These are phyloP conservation scores for Campopleginae sp. DNA, from an alignment of 2,888 invertebrate species.

Conservation along the genomic window DNA sequence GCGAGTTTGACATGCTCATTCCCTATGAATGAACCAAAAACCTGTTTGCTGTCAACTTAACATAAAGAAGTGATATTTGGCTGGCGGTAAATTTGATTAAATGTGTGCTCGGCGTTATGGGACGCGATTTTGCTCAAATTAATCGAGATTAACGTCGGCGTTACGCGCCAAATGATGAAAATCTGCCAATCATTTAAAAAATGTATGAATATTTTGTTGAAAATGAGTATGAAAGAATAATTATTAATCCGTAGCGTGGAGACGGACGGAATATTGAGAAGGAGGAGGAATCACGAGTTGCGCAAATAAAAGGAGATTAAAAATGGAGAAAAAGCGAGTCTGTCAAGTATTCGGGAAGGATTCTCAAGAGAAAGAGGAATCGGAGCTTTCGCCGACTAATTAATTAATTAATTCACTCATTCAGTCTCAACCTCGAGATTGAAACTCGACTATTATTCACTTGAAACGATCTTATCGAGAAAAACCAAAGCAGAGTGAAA, in stretches of 20 bases:
- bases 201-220: not conserved
- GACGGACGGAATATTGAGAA: slow-evolving; percentile 2
- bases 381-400: slow-evolving; percentile 37
- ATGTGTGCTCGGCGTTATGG: too few relatives aligned
- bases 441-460: slow-evolving; percentile 42
- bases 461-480: slow-evolving; percentile 50
- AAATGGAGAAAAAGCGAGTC: slow-evolving; percentile 19
- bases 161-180: not conserved
- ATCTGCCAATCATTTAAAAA: not conserved
- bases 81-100: too few relatives aligned
- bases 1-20: not conserved
- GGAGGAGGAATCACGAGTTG: not conserved
- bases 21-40: not conserved
- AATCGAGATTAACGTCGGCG: too few relatives aligned
- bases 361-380: slow-evolving; percentile 28
- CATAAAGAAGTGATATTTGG: too few relatives aligned
- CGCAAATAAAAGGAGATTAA: slow-evolving; percentile 16
- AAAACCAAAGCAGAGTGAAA: slow-evolving; percentile 19
- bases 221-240: not conserved
- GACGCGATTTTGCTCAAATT: too few relatives aligned
- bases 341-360: slow-evolving; percentile 9
- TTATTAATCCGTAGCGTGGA: not conserved
- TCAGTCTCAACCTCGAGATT: slow-evolving; percentile 17
- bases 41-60: not conserved
- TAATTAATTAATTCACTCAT: slow-evolving; percentile 59